Conservation (phyloP, 2,113 vertebrate genomes). For the Anoplopoma fimbria region DNA sequence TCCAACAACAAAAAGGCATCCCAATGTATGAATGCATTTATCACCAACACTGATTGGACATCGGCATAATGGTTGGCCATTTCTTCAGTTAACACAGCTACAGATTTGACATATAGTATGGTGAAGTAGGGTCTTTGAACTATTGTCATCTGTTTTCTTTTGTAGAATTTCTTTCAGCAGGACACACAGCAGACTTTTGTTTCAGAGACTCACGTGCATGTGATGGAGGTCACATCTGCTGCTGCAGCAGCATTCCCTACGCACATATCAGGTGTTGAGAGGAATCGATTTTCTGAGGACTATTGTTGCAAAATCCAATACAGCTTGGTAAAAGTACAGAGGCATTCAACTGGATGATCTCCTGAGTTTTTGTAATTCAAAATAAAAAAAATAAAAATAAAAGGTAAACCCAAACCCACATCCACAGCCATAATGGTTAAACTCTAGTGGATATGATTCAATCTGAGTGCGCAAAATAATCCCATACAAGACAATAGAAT, state of each 20-base stretch:
- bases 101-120: neutral
- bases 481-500: neutral
- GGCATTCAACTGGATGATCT: neutral
- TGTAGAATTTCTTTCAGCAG: neutral
- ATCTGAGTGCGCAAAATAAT: slow-evolving; percentile 12
- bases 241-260: slow-evolving; percentile 9
- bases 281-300: slow-evolving; percentile 35
- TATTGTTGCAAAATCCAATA: neutral
- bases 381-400: neutral
- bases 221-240: slow-evolving; percentile 34
- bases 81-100: neutral
- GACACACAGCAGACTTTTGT: neutral
- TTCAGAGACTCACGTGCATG: neutral
- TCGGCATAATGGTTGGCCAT: too few relatives aligned
- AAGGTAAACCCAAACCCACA: neutral
- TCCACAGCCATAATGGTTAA: neutral
- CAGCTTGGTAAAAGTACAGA: neutral
- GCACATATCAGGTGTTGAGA: slow-evolving; percentile 31
- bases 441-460: neutral
- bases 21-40: too few relatives aligned
- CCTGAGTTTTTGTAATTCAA: neutral
- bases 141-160: neutral
- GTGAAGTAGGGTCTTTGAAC: too few relatives aligned
- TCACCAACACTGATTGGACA: too few relatives aligned
- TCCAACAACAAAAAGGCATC: too few relatives aligned